Evolutionary conservation across 92 coral and sea anemone genomes (phyloP).

Genomic region (Galaxea fascicularis): DNA sequence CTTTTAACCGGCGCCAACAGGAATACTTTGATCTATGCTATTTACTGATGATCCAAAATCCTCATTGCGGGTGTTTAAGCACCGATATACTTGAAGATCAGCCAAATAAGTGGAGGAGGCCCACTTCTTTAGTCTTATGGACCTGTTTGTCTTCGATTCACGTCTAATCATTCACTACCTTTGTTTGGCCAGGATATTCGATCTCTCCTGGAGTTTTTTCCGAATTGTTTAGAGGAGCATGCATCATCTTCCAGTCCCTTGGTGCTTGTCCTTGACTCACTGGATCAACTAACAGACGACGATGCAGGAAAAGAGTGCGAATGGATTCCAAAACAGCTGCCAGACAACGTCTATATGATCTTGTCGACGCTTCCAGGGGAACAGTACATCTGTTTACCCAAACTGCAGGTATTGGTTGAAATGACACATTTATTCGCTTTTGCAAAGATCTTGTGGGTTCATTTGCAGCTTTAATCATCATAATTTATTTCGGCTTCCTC

Average conservation of each 20-base stretch:
- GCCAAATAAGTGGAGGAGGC: background rate
- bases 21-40: too few relatives aligned
- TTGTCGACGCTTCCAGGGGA: conserved; percentile 92
- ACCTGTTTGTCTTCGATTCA: background rate
- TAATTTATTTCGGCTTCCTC: too few relatives aligned
- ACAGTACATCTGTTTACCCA: conserved; percentile 83
- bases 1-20: too few relatives aligned
- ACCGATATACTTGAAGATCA: too few relatives aligned
- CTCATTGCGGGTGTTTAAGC: too few relatives aligned
- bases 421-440: background rate
- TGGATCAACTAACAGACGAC: conserved; percentile 95
- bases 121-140: background rate
- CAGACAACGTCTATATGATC: conserved; percentile 78
- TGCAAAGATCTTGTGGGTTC: too few relatives aligned
- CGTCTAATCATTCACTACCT: background rate
- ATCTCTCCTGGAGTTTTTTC: conserved; percentile 75
- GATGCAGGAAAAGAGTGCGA: conserved; percentile 92
- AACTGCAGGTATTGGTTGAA: conserved; percentile 72
- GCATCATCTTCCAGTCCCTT: conserved; percentile 75
- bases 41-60: too few relatives aligned
- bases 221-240: conserved; percentile 77
- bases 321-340: conserved; percentile 89
- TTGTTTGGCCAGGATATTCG: conserved; percentile 77
- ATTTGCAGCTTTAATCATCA: background rate
- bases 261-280: conserved; percentile 89